Evolutionary conservation across 2,797 vertebrate species (phyloP), one percentile per base, ranked within the genome.

Genomic region (Karalla daura): DNA sequence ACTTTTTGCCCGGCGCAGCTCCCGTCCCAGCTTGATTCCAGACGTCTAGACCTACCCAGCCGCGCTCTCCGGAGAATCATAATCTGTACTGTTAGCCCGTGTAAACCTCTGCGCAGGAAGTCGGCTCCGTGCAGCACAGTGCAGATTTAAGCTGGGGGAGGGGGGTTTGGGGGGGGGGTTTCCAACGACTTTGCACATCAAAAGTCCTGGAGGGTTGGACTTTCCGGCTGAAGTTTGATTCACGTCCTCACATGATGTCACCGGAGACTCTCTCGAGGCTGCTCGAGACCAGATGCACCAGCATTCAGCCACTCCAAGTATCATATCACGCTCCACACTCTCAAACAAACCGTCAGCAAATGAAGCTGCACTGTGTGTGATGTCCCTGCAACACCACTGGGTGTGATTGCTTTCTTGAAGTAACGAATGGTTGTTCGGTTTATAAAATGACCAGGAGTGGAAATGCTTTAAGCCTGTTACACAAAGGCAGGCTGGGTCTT

Each of bases 21-120:
- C 52, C 52, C 46, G 58, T 68, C 68, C 43, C 71, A 59, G 71
- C 69, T 80, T 55, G 80, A 83, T 44, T 81, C 76, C 71, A 87
- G 86, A 88, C 62, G 76, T 91, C 83, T 90, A 86, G 83, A 87
- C 84, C 45, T 63, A 53, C 72, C 37, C 52, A 51, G 46, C 51
- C 18, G 18, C 17, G 53, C 20, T 46, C 37, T 24, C 61, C 58
- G 20, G 51, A 80, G 54, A 73, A 78, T 52, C 36, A 27, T 36
- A 75, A 76, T 67, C 63, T 78, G 28, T 50, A 76, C 30, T 40
- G 63, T 54, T 52, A 67, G 18, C 61, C 36, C 63, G 43, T 62
- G 24, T 46, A 70, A 65, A 56, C 45, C 23, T 50, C 44, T 32
- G 37, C 14, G 5, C 17, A 51, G 63, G n/a, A 32, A 25, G 44